phyloP scores from a whole-genome alignment of 2,113 vertebrate genomes.

The Dipodomys spectabilis region DNA sequence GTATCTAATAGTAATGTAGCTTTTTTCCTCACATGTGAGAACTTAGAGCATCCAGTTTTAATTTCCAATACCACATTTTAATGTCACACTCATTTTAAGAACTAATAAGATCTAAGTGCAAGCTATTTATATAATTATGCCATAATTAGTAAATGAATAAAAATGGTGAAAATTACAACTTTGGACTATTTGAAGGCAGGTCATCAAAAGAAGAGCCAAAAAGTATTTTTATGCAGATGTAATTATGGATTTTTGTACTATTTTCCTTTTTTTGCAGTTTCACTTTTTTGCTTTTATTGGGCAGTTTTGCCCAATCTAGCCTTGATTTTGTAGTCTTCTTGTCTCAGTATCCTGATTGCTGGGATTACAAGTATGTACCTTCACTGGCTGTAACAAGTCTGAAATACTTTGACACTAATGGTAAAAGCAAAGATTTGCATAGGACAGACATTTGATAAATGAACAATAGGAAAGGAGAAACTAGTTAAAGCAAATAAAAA shows the following conservation, averaged over 20 bases:
- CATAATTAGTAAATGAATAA: constrained; percentile 11
- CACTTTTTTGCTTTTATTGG: too few relatives aligned
- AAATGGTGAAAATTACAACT: neutral
- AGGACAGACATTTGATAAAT: neutral
- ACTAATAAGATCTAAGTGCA: neutral
- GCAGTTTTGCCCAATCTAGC: too few relatives aligned
- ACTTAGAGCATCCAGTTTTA: neutral
- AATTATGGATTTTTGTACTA: too few relatives aligned
- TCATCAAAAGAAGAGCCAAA: neutral
- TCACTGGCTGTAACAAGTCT: neutral
- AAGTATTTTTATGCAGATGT: too few relatives aligned
- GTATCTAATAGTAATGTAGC: neutral
- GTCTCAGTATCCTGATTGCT: too few relatives aligned
- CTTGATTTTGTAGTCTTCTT: too few relatives aligned
- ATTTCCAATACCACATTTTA: neutral
- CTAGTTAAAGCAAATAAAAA: neutral
- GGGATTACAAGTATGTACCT: too few relatives aligned
- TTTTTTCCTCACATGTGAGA: neutral
- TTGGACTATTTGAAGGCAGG: neutral
- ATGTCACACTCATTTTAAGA: constrained; percentile 39
- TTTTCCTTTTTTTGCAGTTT: too few relatives aligned
- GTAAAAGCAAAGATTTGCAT: neutral
- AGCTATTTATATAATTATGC: neutral
- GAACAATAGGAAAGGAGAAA: neutral
- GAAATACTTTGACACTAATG: neutral